Base-by-base conservation (phyloP, 2,113 vertebrate genomes). In the Sminthopsis crassicaudata region DNA sequence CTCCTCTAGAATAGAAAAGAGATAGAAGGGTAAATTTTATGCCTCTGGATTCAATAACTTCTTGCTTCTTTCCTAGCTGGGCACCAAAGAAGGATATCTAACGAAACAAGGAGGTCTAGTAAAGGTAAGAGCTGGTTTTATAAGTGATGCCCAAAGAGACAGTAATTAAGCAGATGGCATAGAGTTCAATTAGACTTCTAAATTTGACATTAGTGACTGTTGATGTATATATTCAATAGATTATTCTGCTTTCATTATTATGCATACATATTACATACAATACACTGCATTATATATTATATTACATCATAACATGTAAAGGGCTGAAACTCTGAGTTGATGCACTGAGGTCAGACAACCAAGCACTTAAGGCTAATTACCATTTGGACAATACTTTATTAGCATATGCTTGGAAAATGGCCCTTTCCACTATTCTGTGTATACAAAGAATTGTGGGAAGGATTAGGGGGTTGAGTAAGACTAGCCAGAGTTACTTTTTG, bases 21-120 rank as follows among this genome's bases (percentile, higher is more conserved):
- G 90, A 90, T 4, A 42, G n/a, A 92, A 52, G 88, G 51, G 30
- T 46, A 57, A 7, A 90, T 30, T 4, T 90, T 24, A 8, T 36
- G 27, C 10, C 51, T 92, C 55, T 46, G 27, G 1, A 52, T 94
- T 95, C 89, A 96, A 11, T 10, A 1, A 26, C 46, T 93, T 36
- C 27, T 96, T 97, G 16, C 98, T 95, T 96, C 51, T 97, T 98
- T 98, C 97, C 57, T 98, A 99, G 99, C 98, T 99, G 50, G 99
- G 99, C 14, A 99, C 99, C 8, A 99, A 99, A 96, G 99, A 99
- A 98, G 99, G 99, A 4, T 99, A 99, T 97, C 99, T 99, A 96
- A 98, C 99, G 97, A 99, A 99, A 97, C 99, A 99, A 98, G 99
- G 99, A 27, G 99, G 98, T 46, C 95, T 99, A 91, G 98, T 99